Percentiles rank a stretch among this genome's conserved stretches.
Evolutionary conservation across 92 coral and sea anemone genomes (phyloP).

Genomic region (Palythoa heliodiscus): DNA sequence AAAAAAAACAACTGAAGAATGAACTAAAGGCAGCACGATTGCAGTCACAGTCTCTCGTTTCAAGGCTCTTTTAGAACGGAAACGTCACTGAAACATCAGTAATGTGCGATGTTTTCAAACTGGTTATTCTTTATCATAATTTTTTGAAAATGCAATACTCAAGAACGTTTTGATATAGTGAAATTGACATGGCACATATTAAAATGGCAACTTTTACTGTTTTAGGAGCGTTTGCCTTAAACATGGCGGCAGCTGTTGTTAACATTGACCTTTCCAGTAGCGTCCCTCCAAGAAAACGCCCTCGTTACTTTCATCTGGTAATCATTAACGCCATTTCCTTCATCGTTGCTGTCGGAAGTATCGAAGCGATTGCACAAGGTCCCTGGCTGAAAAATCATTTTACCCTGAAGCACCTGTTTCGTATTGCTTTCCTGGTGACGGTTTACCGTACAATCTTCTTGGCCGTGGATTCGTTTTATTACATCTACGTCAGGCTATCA

Average conservation of each 20-base stretch:
- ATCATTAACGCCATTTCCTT: constrained; percentile 22
- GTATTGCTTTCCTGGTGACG: constrained; percentile 29
- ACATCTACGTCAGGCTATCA: constrained; percentile 5
- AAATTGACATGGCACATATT: no score
- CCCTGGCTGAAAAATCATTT: constrained; percentile 34
- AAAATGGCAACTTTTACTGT: neutral
- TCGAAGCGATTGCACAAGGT: constrained; percentile 7
- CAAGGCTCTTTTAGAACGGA: no score
- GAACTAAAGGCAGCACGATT: no score
- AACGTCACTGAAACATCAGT: no score
- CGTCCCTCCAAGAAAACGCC: neutral
- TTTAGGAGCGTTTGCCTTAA: constrained; percentile 33
- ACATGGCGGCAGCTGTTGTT: constrained; percentile 38
- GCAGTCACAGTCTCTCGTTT: no score
- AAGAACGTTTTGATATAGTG: no score
- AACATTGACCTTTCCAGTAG: constrained; percentile 29
- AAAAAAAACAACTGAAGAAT: no score
- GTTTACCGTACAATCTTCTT: constrained; percentile 40
- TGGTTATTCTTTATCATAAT: no score
- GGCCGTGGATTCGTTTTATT: constrained; percentile 27
- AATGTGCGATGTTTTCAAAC: no score
- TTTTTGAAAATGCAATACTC: no score
- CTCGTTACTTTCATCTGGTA: constrained; percentile 14
- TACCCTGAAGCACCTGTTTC: constrained; percentile 31
- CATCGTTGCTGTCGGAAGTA: constrained; percentile 11